Evolutionary conservation across 2,888 invertebrate genomes (phyloP).

Genomic region (Tuberolachnus salignus): DNA sequence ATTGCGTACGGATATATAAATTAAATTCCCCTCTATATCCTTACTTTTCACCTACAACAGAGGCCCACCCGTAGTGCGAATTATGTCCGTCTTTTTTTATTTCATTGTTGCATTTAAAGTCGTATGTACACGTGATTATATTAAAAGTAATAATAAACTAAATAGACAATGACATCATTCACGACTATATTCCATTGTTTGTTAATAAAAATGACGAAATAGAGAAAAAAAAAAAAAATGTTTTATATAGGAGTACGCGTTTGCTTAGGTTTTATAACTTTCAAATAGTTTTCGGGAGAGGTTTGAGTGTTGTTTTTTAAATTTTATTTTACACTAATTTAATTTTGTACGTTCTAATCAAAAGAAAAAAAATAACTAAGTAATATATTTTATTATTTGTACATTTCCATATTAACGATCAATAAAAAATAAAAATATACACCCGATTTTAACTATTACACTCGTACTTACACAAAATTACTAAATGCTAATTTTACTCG

Average conservation of each 20-base stretch:
- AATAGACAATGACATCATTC: conserved; percentile 18
- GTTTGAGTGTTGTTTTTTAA: background rate
- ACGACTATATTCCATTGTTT: conserved; percentile 21
- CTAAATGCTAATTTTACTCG: too few species aligned
- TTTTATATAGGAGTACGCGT: conserved; percentile 12
- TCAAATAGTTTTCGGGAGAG: background rate
- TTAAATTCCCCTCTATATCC: too few species aligned
- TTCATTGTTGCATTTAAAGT: conserved; percentile 2
- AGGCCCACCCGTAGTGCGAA: too few species aligned
- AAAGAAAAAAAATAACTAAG: background rate
- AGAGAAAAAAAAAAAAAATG: background rate
- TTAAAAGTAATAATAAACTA: background rate
- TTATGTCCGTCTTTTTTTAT: background rate
- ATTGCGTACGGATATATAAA: too few species aligned
- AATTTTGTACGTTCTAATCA: background rate
- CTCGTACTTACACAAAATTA: too few species aligned
- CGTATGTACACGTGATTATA: background rate
- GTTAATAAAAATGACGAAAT: conserved; percentile 15
- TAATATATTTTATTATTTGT: background rate
- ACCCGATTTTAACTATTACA: background rate
- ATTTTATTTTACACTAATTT: conserved; percentile 3
- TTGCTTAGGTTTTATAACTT: conserved; percentile 12
- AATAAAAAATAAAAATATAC: background rate
- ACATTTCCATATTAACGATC: background rate
- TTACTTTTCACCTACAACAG: too few species aligned